A percentile compares a stretch with the other conserved stretches of the same genome.
These are phyloP conservation scores for Pyrocephalus nanus DNA, from an alignment of 2,797 vertebrate genomes.

Conservation along the genomic window DNA sequence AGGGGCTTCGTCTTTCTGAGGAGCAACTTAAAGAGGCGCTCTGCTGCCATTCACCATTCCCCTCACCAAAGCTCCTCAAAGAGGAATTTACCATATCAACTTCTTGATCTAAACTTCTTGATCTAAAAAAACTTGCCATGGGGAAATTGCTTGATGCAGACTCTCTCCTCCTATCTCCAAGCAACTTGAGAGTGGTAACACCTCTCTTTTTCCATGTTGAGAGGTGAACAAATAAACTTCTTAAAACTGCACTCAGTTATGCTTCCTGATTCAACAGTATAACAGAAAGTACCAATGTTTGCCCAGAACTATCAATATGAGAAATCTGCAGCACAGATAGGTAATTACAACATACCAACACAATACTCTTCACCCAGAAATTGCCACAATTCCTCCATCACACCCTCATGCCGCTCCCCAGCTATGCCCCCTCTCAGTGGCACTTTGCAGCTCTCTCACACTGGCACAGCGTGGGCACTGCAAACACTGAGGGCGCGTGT, in stretches of 20 bases:
- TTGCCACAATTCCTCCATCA: neutral
- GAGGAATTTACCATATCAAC: neutral
- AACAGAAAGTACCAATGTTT: neutral
- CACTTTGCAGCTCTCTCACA: neutral
- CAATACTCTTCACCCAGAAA: neutral
- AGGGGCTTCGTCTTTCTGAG: neutral
- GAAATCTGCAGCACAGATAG: neutral
- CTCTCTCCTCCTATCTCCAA: neutral
- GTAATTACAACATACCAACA: neutral
- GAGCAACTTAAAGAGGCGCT: neutral
- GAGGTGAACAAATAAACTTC: neutral
- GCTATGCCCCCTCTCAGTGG: neutral
- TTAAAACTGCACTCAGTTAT: neutral
- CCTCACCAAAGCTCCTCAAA: neutral
- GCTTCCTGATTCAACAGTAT: neutral
- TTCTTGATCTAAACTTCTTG: neutral
- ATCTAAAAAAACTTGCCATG: neutral
- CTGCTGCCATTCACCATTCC: neutral
- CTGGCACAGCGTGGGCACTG: neutral
- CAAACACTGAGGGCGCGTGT: neutral
- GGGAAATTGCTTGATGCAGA: neutral
- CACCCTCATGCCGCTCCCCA: neutral
- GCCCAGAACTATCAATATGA: neutral
- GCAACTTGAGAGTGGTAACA: neutral
- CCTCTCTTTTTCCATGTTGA: neutral